phyloP scores from a whole-genome alignment of 2,888 invertebrate species.

The Venustoraphidia nigricollis region DNA sequence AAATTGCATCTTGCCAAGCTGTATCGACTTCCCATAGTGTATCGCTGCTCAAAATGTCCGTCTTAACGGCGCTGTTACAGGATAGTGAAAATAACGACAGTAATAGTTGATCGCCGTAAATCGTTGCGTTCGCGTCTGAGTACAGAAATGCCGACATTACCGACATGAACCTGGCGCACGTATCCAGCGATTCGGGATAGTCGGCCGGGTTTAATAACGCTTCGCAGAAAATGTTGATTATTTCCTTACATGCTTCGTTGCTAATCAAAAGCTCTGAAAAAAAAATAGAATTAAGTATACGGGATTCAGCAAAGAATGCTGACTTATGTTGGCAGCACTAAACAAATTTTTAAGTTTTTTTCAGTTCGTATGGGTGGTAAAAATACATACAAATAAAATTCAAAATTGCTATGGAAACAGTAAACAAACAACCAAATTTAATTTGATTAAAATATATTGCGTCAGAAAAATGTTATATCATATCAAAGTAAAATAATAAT shows the following conservation, averaged over 20 bases:
- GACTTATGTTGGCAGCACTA: no score
- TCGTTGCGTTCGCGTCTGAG: constrained; percentile 25
- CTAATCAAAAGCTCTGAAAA: constrained; percentile 29
- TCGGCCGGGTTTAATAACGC: constrained; percentile 20
- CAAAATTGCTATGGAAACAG: no score
- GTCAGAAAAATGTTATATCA: no score
- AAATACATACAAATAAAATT: no score
- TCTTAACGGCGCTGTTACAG: constrained; percentile 23
- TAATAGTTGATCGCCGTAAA: constrained; percentile 28
- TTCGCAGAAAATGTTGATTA: constrained; percentile 26
- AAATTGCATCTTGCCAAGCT: constrained; percentile 40
- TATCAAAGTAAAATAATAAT: no score
- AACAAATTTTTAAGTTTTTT: no score
- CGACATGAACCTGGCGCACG: constrained; percentile 34
- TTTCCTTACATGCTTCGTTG: constrained; percentile 23
- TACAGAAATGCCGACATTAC: constrained; percentile 34
- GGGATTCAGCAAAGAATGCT: no score
- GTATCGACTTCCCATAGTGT: constrained; percentile 38
- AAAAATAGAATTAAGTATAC: constrained; percentile 4
- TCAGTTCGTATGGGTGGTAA: no score
- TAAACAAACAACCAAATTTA: no score
- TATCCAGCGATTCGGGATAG: constrained; percentile 26
- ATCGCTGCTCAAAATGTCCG: constrained; percentile 26
- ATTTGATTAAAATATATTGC: no score
- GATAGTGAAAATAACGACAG: constrained; percentile 31